phyloP scores from a whole-genome alignment of 1,140 invertebrate species.

The Aphaenogaster floridana region DNA sequence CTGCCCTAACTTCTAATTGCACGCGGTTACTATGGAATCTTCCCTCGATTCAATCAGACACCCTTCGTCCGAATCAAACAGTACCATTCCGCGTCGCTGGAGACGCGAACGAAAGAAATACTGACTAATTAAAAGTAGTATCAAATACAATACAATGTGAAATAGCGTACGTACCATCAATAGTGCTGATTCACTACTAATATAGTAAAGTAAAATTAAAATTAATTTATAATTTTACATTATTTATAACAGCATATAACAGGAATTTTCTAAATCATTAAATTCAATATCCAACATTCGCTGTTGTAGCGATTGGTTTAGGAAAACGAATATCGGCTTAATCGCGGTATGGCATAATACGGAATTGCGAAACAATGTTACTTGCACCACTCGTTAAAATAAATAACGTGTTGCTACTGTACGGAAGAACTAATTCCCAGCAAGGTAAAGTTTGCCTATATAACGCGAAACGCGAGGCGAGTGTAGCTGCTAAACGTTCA shows the following conservation, averaged over 20 bases:
- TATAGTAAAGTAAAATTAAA: neutral
- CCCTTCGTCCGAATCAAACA: conserved; percentile 52
- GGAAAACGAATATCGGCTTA: conserved; percentile 12
- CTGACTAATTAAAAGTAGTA: conserved; percentile 72
- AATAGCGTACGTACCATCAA: neutral
- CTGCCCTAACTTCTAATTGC: conserved; percentile 67
- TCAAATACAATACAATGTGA: neutral
- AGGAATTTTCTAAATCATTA: neutral
- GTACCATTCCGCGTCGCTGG: conserved; percentile 32
- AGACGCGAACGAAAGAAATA: conserved; percentile 54
- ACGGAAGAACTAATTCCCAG: conserved; percentile 54
- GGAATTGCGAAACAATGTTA: conserved; percentile 35
- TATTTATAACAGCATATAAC: neutral
- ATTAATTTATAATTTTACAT: neutral
- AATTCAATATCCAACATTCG: conserved; percentile 12
- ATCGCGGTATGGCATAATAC: conserved; percentile 25
- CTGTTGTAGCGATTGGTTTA: neutral
- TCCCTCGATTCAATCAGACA: conserved; percentile 50
- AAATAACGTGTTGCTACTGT: conserved; percentile 27
- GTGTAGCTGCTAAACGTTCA: conserved; percentile 57
- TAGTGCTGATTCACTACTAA: neutral
- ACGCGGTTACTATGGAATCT: conserved; percentile 73
- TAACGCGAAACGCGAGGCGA: conserved; percentile 49
- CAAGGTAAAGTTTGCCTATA: conserved; percentile 50
- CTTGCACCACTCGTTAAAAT: conserved; percentile 44